Percentiles rank a stretch among this genome's conserved stretches.
Evolutionary conservation across 2,113 vertebrate species (phyloP).

Genomic region (Phoenicopterus ruber): DNA sequence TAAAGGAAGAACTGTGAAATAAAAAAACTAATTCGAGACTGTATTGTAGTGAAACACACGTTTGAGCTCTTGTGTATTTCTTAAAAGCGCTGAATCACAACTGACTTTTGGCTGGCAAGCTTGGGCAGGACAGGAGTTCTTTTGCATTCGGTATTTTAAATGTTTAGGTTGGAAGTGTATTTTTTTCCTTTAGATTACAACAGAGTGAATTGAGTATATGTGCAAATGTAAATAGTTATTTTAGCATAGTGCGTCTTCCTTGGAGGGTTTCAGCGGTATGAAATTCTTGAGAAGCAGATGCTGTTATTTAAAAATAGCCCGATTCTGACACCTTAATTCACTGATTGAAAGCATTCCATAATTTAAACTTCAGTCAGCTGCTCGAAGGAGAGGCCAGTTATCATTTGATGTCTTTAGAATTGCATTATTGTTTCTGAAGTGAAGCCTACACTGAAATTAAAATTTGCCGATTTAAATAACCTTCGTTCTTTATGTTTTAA

Average conservation of each 20-base stretch:
- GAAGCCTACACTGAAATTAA: neutral
- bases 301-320: slow-evolving; percentile 6
- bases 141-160: slow-evolving; percentile 22
- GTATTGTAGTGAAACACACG: slow-evolving; percentile 32
- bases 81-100: neutral
- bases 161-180: slow-evolving; percentile 41
- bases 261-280: neutral
- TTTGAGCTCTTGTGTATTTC: slow-evolving; percentile 50
- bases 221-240: neutral
- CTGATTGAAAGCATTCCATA: neutral
- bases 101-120: neutral
- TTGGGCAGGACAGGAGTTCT: neutral
- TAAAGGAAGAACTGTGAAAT: slow-evolving; percentile 13
- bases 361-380: neutral
- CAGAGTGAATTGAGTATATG: slow-evolving; percentile 25
- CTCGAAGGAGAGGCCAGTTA: slow-evolving; percentile 1
- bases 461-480: neutral
- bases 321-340: slow-evolving; percentile 29
- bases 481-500: neutral
- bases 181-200: slow-evolving; percentile 43
- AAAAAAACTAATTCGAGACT: slow-evolving; percentile 48
- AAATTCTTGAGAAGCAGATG: neutral
- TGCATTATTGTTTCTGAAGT: neutral
- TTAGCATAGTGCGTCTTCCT: neutral
- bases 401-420: neutral